Evolutionary conservation across 2,888 invertebrate species (phyloP).

Genomic region (Aphodius granarius): DNA sequence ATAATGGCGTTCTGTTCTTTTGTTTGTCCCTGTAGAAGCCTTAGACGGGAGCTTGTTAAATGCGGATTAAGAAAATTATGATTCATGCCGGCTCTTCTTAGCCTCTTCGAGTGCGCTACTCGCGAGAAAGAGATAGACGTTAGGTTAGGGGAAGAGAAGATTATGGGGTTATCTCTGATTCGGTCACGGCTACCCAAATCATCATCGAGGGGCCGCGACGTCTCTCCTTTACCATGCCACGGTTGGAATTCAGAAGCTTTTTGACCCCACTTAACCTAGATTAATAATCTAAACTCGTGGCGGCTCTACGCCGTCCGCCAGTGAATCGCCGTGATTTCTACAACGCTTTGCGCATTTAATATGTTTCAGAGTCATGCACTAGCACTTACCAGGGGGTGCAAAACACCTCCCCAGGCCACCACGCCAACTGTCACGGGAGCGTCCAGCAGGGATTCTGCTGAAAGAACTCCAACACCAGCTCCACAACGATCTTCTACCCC

Average conservation of each 20-base stretch:
- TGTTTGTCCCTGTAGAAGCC: conserved; percentile 33
- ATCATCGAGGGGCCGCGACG: neutral
- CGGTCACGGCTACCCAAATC: neutral
- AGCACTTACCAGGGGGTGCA: conserved; percentile 62
- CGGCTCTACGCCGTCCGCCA: conserved; percentile 35
- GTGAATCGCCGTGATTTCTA: conserved; percentile 47
- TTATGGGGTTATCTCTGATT: conserved; percentile 28
- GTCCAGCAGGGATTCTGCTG: conserved; percentile 56
- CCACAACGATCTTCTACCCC: conserved; percentile 53
- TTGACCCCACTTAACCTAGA: conserved; percentile 77
- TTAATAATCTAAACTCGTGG: conserved; percentile 56
- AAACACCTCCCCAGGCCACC: conserved; percentile 49
- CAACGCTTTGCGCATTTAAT: conserved; percentile 19
- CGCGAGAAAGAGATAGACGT: neutral
- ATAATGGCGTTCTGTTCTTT: neutral
- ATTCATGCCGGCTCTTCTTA: conserved; percentile 42
- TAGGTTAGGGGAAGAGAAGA: conserved; percentile 44
- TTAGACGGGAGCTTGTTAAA: conserved; percentile 50
- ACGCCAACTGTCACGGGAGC: conserved; percentile 44
- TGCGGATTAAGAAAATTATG: conserved; percentile 54
- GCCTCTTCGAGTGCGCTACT: neutral
- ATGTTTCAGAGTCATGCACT: conserved; percentile 65
- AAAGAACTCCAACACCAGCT: conserved; percentile 55
- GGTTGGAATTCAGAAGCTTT: conserved; percentile 67
- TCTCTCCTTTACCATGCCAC: neutral